Conservation (phyloP, 2,797 vertebrate genomes). For the Tarsius wallacei region DNA sequence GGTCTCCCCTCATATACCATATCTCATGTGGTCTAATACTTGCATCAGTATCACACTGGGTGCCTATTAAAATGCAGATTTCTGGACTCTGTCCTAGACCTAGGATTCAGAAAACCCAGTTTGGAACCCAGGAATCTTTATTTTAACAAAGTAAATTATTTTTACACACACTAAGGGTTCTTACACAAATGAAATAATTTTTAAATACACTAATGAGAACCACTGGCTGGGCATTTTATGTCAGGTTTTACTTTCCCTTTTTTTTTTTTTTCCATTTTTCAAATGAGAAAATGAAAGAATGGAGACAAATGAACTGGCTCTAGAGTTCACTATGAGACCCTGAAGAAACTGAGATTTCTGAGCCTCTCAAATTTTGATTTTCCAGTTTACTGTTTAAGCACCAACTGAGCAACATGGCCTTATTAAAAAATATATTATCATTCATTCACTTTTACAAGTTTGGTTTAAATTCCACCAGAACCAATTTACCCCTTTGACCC, state of each 20-base stretch:
- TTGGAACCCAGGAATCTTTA: not conserved
- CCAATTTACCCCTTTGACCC: conserved; percentile 41
- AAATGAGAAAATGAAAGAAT: conserved; percentile 67
- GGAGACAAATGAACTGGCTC: conserved; percentile 43
- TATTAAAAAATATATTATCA: conserved; percentile 62
- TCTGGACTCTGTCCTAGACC: not conserved
- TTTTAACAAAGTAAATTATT: conserved; percentile 66
- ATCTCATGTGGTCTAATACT: not conserved
- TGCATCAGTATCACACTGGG: not conserved
- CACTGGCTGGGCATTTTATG: not conserved
- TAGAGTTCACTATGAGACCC: conserved; percentile 44
- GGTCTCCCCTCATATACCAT: no score
- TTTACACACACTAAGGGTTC: conserved; percentile 7
- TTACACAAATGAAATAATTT: conserved; percentile 54
- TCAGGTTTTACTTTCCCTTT: conserved; percentile 22
- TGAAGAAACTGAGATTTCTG: conserved; percentile 17
- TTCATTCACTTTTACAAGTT: conserved; percentile 70
- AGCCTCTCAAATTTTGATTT: conserved; percentile 65
- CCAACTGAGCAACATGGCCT: not conserved
- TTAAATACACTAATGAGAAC: conserved; percentile 38
- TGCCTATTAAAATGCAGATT: conserved; percentile 61
- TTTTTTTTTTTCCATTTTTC: not conserved
- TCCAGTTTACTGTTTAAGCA: conserved; percentile 38
- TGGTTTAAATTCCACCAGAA: conserved; percentile 74
- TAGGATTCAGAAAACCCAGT: conserved; percentile 35